Conservation (phyloP, 2,888 invertebrate genomes). For the Gymnoscelis rufifasciata region DNA sequence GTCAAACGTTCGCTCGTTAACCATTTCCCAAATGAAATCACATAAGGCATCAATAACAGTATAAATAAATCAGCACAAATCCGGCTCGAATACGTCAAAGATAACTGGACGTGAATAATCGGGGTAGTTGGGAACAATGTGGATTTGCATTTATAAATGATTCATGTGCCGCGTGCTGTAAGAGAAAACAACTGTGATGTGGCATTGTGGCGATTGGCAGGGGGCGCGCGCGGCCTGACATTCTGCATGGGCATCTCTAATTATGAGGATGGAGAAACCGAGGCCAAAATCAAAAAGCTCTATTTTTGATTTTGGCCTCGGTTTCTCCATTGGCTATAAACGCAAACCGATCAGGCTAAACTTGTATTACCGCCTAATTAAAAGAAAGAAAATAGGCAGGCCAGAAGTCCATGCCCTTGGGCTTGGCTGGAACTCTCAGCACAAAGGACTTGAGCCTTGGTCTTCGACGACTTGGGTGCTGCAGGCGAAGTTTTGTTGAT, state of each 20-base stretch:
- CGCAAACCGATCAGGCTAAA: no score
- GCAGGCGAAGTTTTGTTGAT: no score
- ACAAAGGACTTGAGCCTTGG: no score
- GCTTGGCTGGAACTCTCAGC: no score
- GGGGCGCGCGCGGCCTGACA: slow-evolving; percentile 31
- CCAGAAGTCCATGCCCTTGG: no score
- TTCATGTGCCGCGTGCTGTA: slow-evolving; percentile 58
- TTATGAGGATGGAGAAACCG: slow-evolving; percentile 4
- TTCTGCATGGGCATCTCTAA: not conserved
- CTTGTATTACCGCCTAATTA: no score
- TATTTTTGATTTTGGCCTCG: no score
- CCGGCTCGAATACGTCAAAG: slow-evolving; percentile 53
- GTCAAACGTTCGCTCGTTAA: slow-evolving; percentile 21
- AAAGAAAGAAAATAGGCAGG: no score
- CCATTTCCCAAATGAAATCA: slow-evolving; percentile 25
- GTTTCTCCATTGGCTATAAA: no score
- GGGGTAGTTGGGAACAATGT: slow-evolving; percentile 57
- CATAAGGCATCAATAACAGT: slow-evolving; percentile 28
- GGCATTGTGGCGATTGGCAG: slow-evolving; percentile 48
- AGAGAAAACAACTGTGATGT: slow-evolving; percentile 53
- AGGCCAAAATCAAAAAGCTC: not conserved
- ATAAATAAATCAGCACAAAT: slow-evolving; percentile 36
- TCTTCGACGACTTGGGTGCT: no score
- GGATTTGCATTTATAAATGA: slow-evolving; percentile 70
- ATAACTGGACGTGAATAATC: slow-evolving; percentile 65